phyloP scores from a whole-genome alignment of 2,888 invertebrate genomes.

The Pterostichus niger region DNA sequence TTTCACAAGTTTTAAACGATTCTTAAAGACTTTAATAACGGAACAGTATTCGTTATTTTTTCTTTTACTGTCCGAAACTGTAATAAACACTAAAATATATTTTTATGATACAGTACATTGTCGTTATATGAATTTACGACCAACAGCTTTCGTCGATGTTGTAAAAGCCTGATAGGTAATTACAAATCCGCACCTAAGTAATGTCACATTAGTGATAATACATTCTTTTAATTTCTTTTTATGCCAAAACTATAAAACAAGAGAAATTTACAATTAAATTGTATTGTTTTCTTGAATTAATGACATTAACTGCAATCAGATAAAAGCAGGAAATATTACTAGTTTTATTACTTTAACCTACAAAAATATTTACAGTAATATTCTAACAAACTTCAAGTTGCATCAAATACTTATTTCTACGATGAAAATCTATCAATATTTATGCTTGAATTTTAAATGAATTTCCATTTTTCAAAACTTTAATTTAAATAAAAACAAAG shows the following conservation, averaged over 20 bases:
- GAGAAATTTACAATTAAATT: slow-evolving; percentile 40
- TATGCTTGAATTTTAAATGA: no score
- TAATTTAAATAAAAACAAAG: no score
- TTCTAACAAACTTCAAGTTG: no score
- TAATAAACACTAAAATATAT: slow-evolving; percentile 26
- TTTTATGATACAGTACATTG: slow-evolving; percentile 18
- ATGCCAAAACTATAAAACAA: slow-evolving; percentile 24
- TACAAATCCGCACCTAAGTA: slow-evolving; percentile 43
- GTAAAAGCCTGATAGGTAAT: slow-evolving; percentile 35
- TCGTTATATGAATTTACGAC: slow-evolving; percentile 12
- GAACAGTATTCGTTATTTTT: slow-evolving; percentile 2
- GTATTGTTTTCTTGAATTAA: slow-evolving; percentile 34
- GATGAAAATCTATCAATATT: no score
- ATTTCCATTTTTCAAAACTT: no score
- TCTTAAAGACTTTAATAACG: background rate
- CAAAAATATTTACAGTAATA: background rate
- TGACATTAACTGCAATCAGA: slow-evolving; percentile 12
- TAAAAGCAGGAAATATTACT: slow-evolving; percentile 27
- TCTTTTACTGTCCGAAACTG: slow-evolving; percentile 23
- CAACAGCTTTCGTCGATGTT: slow-evolving; percentile 28
- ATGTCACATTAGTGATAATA: slow-evolving; percentile 33
- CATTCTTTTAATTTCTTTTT: background rate
- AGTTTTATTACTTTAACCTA: slow-evolving; percentile 4
- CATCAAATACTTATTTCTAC: no score
- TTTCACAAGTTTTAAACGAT: slow-evolving; percentile 28